Evolutionary conservation across 2,888 invertebrate species (phyloP).

Genomic region (Eupithecia abbreviata): DNA sequence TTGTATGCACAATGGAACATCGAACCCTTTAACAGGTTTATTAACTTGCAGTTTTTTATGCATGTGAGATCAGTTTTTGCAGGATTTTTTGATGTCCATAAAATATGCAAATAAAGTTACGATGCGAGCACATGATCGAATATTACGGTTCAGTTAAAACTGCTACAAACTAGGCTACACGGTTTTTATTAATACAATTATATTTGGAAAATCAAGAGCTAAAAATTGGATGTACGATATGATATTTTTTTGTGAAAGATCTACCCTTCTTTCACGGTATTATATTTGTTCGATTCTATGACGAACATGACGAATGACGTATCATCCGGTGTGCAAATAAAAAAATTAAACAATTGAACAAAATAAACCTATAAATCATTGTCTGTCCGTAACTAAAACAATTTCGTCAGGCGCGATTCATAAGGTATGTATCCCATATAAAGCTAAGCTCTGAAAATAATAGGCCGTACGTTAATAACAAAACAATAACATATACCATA

Average conservation of each 20-base stretch:
- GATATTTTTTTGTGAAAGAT: background rate
- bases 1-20: conserved; percentile 17
- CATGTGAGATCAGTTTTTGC: conserved; percentile 27
- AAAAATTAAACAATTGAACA: conserved; percentile 17
- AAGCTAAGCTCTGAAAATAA: background rate
- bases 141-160: conserved; percentile 9
- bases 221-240: background rate
- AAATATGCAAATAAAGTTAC: conserved; percentile 27
- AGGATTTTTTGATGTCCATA: conserved; percentile 24
- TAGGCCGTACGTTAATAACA: background rate
- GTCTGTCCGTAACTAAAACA: conserved; percentile 57
- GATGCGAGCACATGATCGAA: conserved; percentile 17
- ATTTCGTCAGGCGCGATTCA: conserved; percentile 66
- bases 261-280: background rate
- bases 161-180: background rate
- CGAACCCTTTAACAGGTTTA: conserved; percentile 3
- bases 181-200: background rate
- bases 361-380: conserved; percentile 48
- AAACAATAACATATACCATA: background rate
- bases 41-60: conserved; percentile 16
- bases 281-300: background rate
- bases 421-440: conserved; percentile 29
- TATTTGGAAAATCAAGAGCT: background rate
- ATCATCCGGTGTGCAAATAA: background rate
- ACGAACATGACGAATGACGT: background rate